Evolutionary conservation across 2,797 vertebrate genomes (phyloP).

Genomic region (Coreius guichenoti): DNA sequence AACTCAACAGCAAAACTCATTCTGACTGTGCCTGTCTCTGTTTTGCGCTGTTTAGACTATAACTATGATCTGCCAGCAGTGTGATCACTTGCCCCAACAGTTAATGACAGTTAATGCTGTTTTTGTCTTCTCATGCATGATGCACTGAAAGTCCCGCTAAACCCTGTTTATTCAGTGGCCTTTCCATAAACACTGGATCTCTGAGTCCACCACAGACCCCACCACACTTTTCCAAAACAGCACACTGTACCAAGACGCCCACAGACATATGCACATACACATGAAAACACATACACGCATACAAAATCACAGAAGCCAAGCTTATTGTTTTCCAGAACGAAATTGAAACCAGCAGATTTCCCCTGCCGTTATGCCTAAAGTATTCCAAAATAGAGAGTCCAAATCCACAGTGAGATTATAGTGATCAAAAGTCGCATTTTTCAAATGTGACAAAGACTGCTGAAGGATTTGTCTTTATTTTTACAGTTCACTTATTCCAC

Average conservation of each 20-base stretch:
- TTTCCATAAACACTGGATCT: constrained; percentile 61
- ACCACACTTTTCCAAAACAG: constrained; percentile 56
- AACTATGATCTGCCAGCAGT: constrained; percentile 56
- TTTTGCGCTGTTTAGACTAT: constrained; percentile 56
- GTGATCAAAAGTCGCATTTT: constrained; percentile 61
- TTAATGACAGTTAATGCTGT: constrained; percentile 59
- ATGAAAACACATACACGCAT: constrained; percentile 34
- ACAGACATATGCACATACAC: constrained; percentile 33
- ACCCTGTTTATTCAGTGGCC: constrained; percentile 61
- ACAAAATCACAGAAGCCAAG: constrained; percentile 43
- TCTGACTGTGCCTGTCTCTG: constrained; percentile 55
- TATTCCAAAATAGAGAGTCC: constrained; percentile 56
- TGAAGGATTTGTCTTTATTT: constrained; percentile 57
- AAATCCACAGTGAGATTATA: constrained; percentile 61
- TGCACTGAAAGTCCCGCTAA: constrained; percentile 56
- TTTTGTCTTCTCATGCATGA: constrained; percentile 55
- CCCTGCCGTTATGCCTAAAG: constrained; percentile 57
- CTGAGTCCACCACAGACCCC: constrained; percentile 57
- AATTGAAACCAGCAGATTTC: constrained; percentile 63
- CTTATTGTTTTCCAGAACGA: constrained; percentile 58
- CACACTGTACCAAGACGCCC: constrained; percentile 40
- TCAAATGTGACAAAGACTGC: constrained; percentile 57
- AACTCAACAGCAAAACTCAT: constrained; percentile 46
- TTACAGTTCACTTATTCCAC: constrained; percentile 53
- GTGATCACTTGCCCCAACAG: constrained; percentile 56